Percentiles rank a stretch among this genome's conserved stretches.
Conservation (phyloP, 2,797 vertebrate genomes). For the Tolypeutes matacus region DNA sequence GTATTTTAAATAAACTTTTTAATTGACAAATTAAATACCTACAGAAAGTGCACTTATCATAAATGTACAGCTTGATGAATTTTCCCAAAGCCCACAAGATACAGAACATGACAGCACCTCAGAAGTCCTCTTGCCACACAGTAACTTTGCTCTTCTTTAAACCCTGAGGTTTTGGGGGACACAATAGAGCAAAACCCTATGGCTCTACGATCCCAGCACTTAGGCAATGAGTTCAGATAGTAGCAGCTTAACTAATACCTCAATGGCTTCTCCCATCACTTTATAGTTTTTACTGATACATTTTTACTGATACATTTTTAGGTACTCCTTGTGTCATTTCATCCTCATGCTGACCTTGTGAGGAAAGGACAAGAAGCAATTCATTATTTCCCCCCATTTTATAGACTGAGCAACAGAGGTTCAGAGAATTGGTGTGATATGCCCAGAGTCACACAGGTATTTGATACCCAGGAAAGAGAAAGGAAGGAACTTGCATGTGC, state of each 20-base stretch:
- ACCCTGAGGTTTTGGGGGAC: neutral
- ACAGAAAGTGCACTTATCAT: neutral
- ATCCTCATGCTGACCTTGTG: neutral
- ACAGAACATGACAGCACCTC: neutral
- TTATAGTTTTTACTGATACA: neutral
- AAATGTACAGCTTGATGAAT: neutral
- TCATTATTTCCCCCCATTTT: slow-evolving; percentile 2
- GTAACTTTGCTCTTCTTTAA: neutral
- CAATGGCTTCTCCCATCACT: neutral
- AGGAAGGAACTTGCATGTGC: neutral
- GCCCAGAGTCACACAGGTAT: neutral
- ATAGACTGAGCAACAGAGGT: neutral
- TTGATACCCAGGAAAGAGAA: neutral
- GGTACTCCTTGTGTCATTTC: neutral
- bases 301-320: neutral
- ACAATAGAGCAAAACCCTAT: neutral
- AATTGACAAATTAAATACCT: neutral
- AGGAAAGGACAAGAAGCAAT: neutral
- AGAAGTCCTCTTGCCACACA: neutral
- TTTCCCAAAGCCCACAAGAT: slow-evolving; percentile 33
- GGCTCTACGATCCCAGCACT: neutral
- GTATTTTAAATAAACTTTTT: slow-evolving; percentile 25
- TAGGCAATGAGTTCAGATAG: neutral
- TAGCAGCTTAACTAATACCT: neutral
- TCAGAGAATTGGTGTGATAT: neutral